Percentiles rank a stretch among this genome's conserved stretches.
Conservation (phyloP, 2,888 invertebrate genomes). For the Argyra leucocephala region DNA sequence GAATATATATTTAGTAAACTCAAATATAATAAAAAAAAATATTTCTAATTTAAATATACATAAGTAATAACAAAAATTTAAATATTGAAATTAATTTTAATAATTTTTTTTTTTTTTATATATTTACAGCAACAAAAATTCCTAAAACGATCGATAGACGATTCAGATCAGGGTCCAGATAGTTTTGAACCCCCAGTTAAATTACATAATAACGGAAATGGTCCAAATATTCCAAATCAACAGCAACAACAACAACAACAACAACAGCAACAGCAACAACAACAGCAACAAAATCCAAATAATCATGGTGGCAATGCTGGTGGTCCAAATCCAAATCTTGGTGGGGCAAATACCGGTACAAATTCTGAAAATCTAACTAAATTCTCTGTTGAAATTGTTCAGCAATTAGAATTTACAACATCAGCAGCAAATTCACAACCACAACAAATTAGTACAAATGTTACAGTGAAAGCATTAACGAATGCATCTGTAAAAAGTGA, state of each 20-base stretch:
- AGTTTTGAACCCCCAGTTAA: conserved; percentile 65
- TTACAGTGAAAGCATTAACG: conserved; percentile 74
- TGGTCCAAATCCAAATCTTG: conserved; percentile 18
- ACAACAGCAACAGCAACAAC: conserved; percentile 37
- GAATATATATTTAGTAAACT: too few species aligned
- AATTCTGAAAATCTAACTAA: conserved; percentile 51
- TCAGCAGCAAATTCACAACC: conserved; percentile 78
- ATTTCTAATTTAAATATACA: too few species aligned
- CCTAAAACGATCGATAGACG: conserved; percentile 61
- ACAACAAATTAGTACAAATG: conserved; percentile 84
- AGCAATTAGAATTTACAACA: conserved; percentile 81
- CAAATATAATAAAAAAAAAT: too few species aligned
- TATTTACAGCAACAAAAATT: conserved; percentile 72
- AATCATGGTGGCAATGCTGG: background rate
- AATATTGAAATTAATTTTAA: conserved; percentile 13
- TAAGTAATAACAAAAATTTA: too few species aligned
- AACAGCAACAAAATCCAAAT: conserved; percentile 16
- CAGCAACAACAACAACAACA: conserved; percentile 31
- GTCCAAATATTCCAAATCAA: conserved; percentile 28
- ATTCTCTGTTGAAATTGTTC: conserved; percentile 87
- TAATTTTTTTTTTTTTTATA: conserved; percentile 16
- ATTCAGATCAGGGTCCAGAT: conserved; percentile 46
- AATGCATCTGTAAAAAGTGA: conserved; percentile 50
- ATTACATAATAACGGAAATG: conserved; percentile 50
- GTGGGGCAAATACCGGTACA: conserved; percentile 24